Evolutionary conservation across 2,113 vertebrate species (phyloP), one percentile per base, ranked within the genome.

Genomic region (Equus przewalskii): DNA sequence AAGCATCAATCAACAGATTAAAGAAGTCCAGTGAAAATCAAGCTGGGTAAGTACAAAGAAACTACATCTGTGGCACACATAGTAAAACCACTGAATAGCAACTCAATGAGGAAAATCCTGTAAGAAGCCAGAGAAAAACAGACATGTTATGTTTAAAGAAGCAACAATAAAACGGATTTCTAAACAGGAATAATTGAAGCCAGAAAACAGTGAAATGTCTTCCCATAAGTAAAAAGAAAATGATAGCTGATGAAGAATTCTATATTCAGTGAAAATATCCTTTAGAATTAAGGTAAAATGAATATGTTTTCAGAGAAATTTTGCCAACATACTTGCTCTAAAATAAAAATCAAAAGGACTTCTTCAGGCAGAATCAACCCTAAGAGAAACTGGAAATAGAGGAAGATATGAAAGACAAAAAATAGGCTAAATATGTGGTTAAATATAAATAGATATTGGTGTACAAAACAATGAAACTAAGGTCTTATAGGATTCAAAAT

Each of bases 171-270:
- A 75, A 87, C 8, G 72, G 36, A 84, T 84, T 94, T 96, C 76
- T 73, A 95, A 96, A 72, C 51, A 95, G 67, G 92, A 78, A 89
- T 94, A 70, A 92, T 41, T 85, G 62, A 76, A 95, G 56, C 65
- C 44, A 94, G 83, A 92, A 85, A 89, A 46, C 58, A 92, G 69
- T 56, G n/a, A 8, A 94, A 92, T 76, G 15, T 28, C 7, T 94
- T 83, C 10, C 89, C 73, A 36, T 65, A 94, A 92, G 49, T 65
- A 86, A 69, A 87, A 28, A 93, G 28, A 70, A 60, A 96, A 72
- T 85, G 85, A 56, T 62, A 46, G 21, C 26, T 64, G 65, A 54
- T 41, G 30, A 70, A 78, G 33, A 92, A 85, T 75, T 79, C 54
- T 86, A 41, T 54, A 22, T 56, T 92, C 6, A 24, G 9, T 89